Base-by-base conservation (phyloP, 2,888 invertebrate species). In the Punctoribates punctum region DNA sequence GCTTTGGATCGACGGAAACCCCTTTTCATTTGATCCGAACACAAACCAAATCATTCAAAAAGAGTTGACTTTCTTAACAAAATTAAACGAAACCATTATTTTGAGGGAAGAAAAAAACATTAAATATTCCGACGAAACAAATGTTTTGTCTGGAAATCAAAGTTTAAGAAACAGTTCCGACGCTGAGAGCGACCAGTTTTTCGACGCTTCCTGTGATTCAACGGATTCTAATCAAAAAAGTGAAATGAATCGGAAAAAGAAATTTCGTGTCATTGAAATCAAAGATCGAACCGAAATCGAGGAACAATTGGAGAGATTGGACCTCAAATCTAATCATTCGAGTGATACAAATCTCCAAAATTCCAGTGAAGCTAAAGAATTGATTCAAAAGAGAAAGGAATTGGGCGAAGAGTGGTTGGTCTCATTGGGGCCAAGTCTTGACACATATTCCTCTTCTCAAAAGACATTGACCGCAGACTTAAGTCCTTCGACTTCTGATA, bases 1-100 rank as follows among this genome's bases (percentile, higher is more conserved):
- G 0, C n/a, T 75, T 15, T 75, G 54, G 25, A 73, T 75, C 54
- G 75, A 75, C n/a, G 29, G 48, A 34, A 75, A 75, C 70, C 75
- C 75, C 6, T 48, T 75, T 60, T 20, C 20, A 20, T 72, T 17
- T 34, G 51, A 54, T 27, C 29, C 20, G 3, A 72, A 38, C 11
- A 17, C 51, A 2, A 23, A n/a, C 11, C 13, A 25, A 15, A 29
- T 51, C 20, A 72, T 70, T 60, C 17, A 75, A 27, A 34, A 48
- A 48, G 75, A 72, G 23, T 72, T 75, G 15, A n/a, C 1, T 62
- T 48, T 29, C 17, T 42, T 75, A 34, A 23, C 20, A n/a, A n/a
- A 25, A 34, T 73, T 75, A 9, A 72, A 75, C 27, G 72, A 34
- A 34, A 72, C n/a, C 11, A 23, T 6, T 23, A 70, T 75, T 23